Evolutionary conservation across 2,797 vertebrate species (phyloP).

Genomic region (Poecilia gillii): DNA sequence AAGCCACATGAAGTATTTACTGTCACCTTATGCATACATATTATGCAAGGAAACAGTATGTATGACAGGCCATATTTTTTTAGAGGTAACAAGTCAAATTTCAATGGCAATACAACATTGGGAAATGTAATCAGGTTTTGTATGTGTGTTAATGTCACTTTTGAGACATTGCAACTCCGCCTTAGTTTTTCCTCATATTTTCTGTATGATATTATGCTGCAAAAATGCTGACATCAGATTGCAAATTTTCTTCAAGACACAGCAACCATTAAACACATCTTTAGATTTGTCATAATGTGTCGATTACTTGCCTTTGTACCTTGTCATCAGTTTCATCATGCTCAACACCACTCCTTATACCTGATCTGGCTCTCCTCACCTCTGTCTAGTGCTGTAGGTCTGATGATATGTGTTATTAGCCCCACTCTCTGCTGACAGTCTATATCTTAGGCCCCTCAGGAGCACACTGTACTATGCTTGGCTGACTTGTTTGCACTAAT

Average conservation of each 20-base stretch:
- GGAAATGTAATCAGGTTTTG: constrained; percentile 14
- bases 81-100: constrained; percentile 19
- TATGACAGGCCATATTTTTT: constrained; percentile 22
- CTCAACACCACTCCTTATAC: constrained; percentile 42
- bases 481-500: constrained; percentile 83
- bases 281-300: constrained; percentile 26
- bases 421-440: constrained; percentile 76
- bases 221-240: constrained; percentile 21
- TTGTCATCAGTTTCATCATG: constrained; percentile 51
- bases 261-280: constrained; percentile 19
- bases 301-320: constrained; percentile 24
- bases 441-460: constrained; percentile 81
- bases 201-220: constrained; percentile 6
- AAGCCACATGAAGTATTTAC: constrained; percentile 21
- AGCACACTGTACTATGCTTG: constrained; percentile 70
- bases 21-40: constrained; percentile 18
- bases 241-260: background rate
- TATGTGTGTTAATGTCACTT: constrained; percentile 17
- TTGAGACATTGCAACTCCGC: constrained; percentile 13
- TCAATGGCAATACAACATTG: constrained; percentile 13
- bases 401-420: constrained; percentile 76
- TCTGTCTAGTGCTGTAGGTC: constrained; percentile 50
- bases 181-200: constrained; percentile 18
- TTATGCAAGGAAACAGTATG: constrained; percentile 10
- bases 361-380: constrained; percentile 43